Evolutionary conservation across 2,888 invertebrate genomes (phyloP), one percentile per base, ranked within the genome.

Genomic region (Nebria salina): DNA sequence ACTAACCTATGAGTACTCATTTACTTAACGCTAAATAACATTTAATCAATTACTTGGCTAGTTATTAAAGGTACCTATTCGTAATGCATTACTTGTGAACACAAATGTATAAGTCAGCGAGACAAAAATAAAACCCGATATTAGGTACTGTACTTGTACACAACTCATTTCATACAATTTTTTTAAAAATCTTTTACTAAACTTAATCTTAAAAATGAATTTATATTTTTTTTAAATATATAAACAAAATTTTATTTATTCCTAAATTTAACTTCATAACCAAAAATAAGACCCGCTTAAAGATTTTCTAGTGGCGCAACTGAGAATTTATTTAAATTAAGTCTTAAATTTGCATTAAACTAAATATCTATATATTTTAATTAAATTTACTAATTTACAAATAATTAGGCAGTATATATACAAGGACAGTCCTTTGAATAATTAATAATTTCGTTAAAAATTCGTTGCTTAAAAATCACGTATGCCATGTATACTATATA

Each of bases 1-100:
- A 25, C 41, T 72, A 72, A 72, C 5, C 34, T 72, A 72, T 34
- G n/a, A 72, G 72, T 72, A 72, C 72, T 72, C 72, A 34, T n/a
- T 25, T 72, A 34, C 72, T 34, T 26, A 72, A 72, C 72, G 4
- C 72, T 72, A 72, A 25, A 26, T 26, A 72, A 72, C 72, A 54
- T 54, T 54, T 54, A 54, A 54, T 54, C 54, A 54, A 54, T 54
- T 54, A 54, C 54, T 54, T 54, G 54, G 54, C 54, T 54, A 54
- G 54, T 54, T 54, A 54, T 54, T 54, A 54, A 54, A 54, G 54
- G 54, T 54, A 54, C 54, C 13, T 54, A 54, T 54, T 54, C 54
- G 54, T 54, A 54, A 54, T 54, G 8, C 54, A 54, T 54, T 54
- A 54, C 54, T 54, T 54, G 54, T 54, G 54, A 54, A 54, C 54